Conservation (phyloP, 2,888 invertebrate genomes). For the Eulithis prunata region DNA sequence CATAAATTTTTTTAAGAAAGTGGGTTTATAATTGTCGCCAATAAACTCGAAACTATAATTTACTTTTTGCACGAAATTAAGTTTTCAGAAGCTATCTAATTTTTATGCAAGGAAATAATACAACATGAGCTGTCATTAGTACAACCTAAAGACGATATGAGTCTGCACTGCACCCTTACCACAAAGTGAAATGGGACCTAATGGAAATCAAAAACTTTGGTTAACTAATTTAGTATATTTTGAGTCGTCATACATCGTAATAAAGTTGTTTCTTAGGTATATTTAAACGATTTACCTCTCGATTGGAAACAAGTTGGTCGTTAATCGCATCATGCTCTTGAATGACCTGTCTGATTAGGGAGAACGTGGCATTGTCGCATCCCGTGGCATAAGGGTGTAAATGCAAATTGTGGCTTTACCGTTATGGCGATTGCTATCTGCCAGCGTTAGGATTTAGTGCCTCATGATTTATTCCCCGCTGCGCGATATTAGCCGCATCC, state of each 20-base stretch:
- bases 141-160: no score
- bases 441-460: slow-evolving; percentile 57
- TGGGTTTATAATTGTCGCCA: no score
- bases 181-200: no score
- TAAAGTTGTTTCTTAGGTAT: no score
- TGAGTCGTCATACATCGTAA: no score
- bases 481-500: slow-evolving; percentile 37
- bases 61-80: background rate
- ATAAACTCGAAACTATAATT: background rate
- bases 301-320: slow-evolving; percentile 24
- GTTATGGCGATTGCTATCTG: slow-evolving; percentile 68
- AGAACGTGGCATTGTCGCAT: slow-evolving; percentile 37
- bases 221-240: no score
- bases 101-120: no score
- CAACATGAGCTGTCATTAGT: no score
- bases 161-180: no score
- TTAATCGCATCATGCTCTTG: slow-evolving; percentile 38
- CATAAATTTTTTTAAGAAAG: no score
- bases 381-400: slow-evolving; percentile 54
- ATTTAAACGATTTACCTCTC: background rate
- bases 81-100: no score
- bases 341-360: slow-evolving; percentile 36
- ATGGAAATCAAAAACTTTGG: no score
- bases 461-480: slow-evolving; percentile 55
- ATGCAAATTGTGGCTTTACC: slow-evolving; percentile 75